Evolutionary conservation across 2,888 invertebrate genomes (phyloP).

Genomic region (Spodoptera littoralis): DNA sequence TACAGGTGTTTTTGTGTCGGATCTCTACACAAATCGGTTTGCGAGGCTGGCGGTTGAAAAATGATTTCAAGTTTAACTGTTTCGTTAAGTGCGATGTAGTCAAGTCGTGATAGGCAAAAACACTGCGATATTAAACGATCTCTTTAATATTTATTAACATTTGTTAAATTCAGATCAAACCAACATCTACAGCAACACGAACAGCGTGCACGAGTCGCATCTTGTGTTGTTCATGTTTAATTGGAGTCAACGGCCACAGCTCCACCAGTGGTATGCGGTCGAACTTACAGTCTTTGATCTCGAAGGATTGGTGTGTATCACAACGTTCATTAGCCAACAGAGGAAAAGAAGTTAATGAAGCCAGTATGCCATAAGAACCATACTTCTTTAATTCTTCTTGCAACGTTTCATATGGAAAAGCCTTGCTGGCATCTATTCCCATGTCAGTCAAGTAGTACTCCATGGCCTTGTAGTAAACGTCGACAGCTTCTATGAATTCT

Average conservation of each 20-base stretch:
- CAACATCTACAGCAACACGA: constrained; percentile 67
- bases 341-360: constrained; percentile 65
- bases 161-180: constrained; percentile 61
- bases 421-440: constrained; percentile 60
- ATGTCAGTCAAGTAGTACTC: constrained; percentile 69
- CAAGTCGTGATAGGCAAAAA: constrained; percentile 45
- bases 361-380: constrained; percentile 68
- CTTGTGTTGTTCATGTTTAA: constrained; percentile 63
- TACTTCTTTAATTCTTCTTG: constrained; percentile 66
- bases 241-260: constrained; percentile 68
- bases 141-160: constrained; percentile 36
- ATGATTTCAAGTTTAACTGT: constrained; percentile 60
- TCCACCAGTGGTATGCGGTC: constrained; percentile 68
- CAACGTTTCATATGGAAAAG: constrained; percentile 62
- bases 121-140: constrained; percentile 20
- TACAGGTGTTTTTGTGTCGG: constrained; percentile 77
- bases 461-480: constrained; percentile 64
- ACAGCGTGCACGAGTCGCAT: constrained; percentile 65
- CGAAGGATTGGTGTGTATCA: constrained; percentile 60
- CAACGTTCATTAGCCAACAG: constrained; percentile 64
- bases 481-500: constrained; percentile 64
- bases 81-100: constrained; percentile 56
- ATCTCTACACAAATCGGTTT: constrained; percentile 73
- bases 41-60: constrained; percentile 56
- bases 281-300: constrained; percentile 51